Conservation (phyloP, 2,888 invertebrate species). For the Chloroclysta siterata region DNA sequence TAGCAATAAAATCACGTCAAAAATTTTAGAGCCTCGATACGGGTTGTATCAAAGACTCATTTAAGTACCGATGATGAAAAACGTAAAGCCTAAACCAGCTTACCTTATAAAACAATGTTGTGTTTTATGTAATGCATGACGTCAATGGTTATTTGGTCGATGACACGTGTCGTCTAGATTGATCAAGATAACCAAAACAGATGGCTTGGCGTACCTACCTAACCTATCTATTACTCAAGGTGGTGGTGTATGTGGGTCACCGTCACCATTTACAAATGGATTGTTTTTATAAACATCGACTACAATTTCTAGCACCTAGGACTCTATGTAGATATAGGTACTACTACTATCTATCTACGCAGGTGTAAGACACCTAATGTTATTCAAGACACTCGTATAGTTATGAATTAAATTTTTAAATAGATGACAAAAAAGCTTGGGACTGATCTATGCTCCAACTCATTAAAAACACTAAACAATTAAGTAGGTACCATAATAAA, state of each 20-base stretch:
- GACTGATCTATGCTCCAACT: no score
- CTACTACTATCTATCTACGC: neutral
- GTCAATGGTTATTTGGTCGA: conserved; percentile 42
- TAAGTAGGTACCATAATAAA: no score
- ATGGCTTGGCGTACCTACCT: conserved; percentile 35
- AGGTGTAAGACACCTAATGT: neutral
- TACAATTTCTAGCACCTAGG: conserved; percentile 28
- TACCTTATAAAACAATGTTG: conserved; percentile 6
- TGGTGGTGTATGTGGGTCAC: conserved; percentile 42
- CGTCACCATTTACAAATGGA: conserved; percentile 63
- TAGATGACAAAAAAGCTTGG: no score
- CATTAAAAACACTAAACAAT: no score
- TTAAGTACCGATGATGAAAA: conserved; percentile 5
- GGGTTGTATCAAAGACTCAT: neutral
- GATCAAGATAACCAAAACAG: conserved; percentile 44
- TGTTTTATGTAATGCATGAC: conserved; percentile 29
- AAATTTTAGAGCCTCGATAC: conserved; percentile 9
- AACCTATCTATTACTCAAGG: conserved; percentile 28
- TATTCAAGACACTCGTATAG: conserved; percentile 7
- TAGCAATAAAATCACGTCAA: conserved; percentile 14
- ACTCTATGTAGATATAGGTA: neutral
- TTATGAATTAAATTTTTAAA: no score
- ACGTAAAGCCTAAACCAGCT: conserved; percentile 9
- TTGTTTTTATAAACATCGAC: conserved; percentile 53
- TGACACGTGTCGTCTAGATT: conserved; percentile 48